Conservation (phyloP, 2,113 vertebrate species). For the Ursus arctos region DNA sequence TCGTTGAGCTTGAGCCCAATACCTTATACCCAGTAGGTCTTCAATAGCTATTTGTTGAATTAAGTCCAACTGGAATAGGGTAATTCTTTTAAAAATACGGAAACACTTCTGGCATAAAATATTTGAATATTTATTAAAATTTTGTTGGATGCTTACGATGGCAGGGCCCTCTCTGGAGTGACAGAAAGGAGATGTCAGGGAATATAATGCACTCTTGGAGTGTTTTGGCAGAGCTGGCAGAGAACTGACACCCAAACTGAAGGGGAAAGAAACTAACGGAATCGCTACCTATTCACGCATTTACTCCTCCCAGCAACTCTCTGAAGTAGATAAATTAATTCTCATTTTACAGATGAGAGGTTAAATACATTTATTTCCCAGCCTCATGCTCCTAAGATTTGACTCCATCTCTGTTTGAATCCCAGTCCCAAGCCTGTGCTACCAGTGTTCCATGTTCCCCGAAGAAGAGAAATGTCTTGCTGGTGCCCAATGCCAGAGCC, state of each 20-base stretch:
- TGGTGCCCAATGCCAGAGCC: neutral
- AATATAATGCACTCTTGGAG: neutral
- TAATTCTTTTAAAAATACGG: conserved; percentile 37
- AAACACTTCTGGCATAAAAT: neutral
- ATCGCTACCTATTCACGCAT: neutral
- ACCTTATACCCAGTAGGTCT: neutral
- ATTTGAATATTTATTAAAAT: neutral
- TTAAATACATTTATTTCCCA: neutral
- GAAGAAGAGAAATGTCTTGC: neutral
- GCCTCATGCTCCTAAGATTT: neutral
- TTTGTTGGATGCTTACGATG: neutral
- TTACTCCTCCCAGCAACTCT: neutral
- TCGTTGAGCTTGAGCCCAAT: neutral
- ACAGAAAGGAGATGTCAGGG: neutral
- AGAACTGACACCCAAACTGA: neutral
- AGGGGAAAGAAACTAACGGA: neutral
- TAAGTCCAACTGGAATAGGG: neutral
- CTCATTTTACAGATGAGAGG: neutral
- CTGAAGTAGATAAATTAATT: neutral
- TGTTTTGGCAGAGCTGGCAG: neutral
- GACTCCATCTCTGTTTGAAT: neutral
- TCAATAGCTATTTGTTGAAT: neutral
- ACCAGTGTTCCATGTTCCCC: neutral
- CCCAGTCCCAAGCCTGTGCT: neutral
- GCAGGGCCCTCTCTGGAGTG: neutral